phyloP scores from a whole-genome alignment of 2,888 invertebrate genomes.

The Rapana venosa region DNA sequence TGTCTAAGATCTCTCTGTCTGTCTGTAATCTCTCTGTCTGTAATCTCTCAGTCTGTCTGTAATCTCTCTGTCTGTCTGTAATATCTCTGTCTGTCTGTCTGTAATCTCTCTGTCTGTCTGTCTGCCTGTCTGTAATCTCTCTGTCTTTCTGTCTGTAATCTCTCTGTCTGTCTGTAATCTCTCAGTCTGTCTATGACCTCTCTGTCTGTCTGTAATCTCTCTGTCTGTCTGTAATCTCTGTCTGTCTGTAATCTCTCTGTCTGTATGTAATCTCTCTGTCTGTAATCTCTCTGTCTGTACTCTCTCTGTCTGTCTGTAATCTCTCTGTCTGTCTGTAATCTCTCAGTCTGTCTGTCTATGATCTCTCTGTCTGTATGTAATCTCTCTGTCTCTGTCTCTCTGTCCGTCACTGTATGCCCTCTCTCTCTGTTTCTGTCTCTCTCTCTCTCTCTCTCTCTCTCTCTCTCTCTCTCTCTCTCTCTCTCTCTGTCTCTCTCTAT shows the following conservation, averaged over 20 bases:
- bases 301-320: no score
- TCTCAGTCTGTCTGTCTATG: not conserved
- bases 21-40: not conserved
- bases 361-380: not conserved
- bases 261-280: no score
- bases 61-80: not conserved
- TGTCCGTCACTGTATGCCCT: no score
- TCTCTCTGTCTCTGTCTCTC: not conserved
- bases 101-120: not conserved
- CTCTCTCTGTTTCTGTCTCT: no score
- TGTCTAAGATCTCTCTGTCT: not conserved
- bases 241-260: not conserved
- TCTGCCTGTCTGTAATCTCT: not conserved
- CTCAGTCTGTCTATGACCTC: not conserved
- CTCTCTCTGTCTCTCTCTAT: not conserved
- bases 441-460: no score
- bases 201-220: not conserved
- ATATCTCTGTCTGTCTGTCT: not conserved
- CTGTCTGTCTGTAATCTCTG: not conserved
- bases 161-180: no score
- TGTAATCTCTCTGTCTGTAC: no score
- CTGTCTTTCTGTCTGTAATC: not conserved
- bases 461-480: no score
- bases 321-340: not conserved
- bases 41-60: not conserved